Base-by-base conservation (phyloP, 2,113 vertebrate species). In the Eublepharis macularius region DNA sequence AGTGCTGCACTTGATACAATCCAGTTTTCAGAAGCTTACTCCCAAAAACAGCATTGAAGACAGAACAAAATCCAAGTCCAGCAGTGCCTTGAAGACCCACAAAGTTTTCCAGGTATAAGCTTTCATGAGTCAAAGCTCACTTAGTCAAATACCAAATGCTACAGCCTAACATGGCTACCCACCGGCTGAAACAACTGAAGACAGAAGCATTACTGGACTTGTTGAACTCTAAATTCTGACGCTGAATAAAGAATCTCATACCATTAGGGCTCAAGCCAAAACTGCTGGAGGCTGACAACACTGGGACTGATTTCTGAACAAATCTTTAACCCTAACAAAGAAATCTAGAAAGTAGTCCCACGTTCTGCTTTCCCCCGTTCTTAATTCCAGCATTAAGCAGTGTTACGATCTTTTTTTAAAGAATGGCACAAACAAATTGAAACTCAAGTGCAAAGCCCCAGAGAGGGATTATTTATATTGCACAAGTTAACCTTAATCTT, bases 401-500 rank as follows among this genome's bases (percentile, higher is more conserved):
- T 34, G 17, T 73, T n/a, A 43, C 32, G 7, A 4, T 34, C 17
- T 36, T 76, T 11, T n/a, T 63, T 60, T 24, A 26, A 26, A 60
- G 26, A 5, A 4, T 21, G 6, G 74, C 36, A 68, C 6, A 34
- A 85, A 3, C 51, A 45, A 47, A 54, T 2, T 73, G 51, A 73
- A 41, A 41, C 26, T 70, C 36, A 39, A 14, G 2, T 26, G 47
- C 10, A 43, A 72, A 60, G 43, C 39, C 60, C 4, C 54, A 63
- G 12, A 80, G 36, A 24, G n/a, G 43, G 49, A 43, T 49, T 8
- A 78, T 63, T 36, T 47, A 36, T 41, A 34, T 11, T 36, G 41
- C 45, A 41, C 7, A 39, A 74, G 65, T 14, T 7, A 95, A 97
- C 99, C 98, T 99, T 99, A 91, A 99, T 99, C 93, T 97, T 98